These are phyloP conservation scores for Adoxophyes honmai DNA, from an alignment of 1,140 invertebrate species.

Conservation along the genomic window DNA sequence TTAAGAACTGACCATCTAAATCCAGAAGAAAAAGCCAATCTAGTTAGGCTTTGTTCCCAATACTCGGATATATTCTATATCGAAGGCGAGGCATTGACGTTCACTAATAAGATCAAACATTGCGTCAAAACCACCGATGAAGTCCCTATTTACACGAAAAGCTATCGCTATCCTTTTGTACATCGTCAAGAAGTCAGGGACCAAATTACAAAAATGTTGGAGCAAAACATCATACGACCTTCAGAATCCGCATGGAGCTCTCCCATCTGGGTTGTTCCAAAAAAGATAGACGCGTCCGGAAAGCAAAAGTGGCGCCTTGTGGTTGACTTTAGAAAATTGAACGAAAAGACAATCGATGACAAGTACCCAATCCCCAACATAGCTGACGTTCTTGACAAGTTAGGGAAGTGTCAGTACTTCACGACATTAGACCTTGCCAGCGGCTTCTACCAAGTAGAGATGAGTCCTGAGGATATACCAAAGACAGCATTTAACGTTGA, in stretches of 20 bases:
- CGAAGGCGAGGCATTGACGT: no score
- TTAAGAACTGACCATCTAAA: no score
- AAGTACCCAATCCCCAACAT: constrained; percentile 77
- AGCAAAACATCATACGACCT: no score
- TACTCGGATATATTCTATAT: no score
- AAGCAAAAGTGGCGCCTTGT: constrained; percentile 40
- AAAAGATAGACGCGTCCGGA: constrained; percentile 16
- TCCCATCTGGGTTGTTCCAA: constrained; percentile 27
- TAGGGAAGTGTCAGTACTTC: constrained; percentile 60
- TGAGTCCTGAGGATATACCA: constrained; percentile 43
- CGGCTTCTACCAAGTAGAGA: constrained; percentile 75
- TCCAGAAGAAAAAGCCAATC: no score
- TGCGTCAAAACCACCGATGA: no score
- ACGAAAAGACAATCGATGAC: constrained; percentile 42
- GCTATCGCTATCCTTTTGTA: no score
- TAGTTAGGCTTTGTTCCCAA: no score
- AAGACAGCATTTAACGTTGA: constrained; percentile 65
- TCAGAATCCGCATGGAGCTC: constrained; percentile 26
- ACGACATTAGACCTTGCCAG: constrained; percentile 62
- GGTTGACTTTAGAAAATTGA: constrained; percentile 51
- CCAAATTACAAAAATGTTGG: no score
- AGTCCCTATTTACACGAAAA: no score
- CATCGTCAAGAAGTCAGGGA: no score
- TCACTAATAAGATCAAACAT: no score
- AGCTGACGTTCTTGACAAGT: constrained; percentile 53